Evolutionary conservation across 2,797 vertebrate species (phyloP), one percentile per base, ranked within the genome.

Genomic region (Brotula barbata): DNA sequence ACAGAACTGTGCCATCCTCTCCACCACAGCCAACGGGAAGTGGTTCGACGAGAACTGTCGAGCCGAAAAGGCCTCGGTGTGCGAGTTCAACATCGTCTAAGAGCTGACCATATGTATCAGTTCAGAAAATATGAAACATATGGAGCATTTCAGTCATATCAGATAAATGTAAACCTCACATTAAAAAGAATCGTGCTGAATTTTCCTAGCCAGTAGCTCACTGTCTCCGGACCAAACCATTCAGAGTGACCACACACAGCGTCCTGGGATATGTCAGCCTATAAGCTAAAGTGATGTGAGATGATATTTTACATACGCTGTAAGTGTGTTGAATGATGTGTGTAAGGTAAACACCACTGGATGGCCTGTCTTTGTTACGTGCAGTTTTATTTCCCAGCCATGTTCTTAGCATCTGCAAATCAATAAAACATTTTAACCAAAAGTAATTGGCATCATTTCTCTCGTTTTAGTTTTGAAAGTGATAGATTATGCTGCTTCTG

Each of bases 21-120:
- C 95, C 0, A 87, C 81, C 34, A 86, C 88, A 0, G 92, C 94
- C 53, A 77, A 88, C 0, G 97, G 97, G 71, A 96, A 94, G 75
- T 98, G 96, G 96, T 96, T 96, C 0, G 95, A 99, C 47, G 94
- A 94, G 86, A 90, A 65, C 81, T 98, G 97, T 83, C 87, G 81
- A 2, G 91, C 89, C 0, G 89, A 90, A 53, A 92, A 93, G 80
- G 92, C 95, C n/a, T 99, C 93, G 0, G 66, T 96, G 73, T 99
- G 97, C 21, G 95, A 99, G 88, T 99, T 97, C 76, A 91, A 92
- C 85, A 97, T 99, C 0, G 92, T 96, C 78, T 98, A 93, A 91
- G 1, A 6, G 34, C 3, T 33, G n/a, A 13, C 17, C 19, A 10
- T 48, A 3, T 19, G 19, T 10, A 20, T 23, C 28, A 41, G 25